These are phyloP conservation scores for Chironomus riparius DNA, from an alignment of 2,888 invertebrate species.

Conservation along the genomic window DNA sequence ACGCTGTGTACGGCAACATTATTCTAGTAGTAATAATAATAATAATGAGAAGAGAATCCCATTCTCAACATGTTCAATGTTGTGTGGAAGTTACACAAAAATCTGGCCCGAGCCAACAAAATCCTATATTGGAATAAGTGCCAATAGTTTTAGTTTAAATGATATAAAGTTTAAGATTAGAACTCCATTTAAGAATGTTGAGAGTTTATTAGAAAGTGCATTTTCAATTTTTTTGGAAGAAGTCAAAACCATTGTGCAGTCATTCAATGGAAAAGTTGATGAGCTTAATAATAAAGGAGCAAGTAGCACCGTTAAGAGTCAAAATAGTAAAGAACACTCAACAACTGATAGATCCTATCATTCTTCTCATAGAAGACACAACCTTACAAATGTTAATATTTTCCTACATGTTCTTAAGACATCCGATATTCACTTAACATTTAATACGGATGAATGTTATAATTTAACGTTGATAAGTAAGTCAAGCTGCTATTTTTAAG, in stretches of 20 bases:
- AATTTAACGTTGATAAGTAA: constrained; percentile 50
- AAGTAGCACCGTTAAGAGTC: not conserved
- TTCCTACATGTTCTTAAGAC: constrained; percentile 49
- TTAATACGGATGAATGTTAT: constrained; percentile 68
- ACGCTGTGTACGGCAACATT: constrained; percentile 55
- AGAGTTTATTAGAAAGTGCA: constrained; percentile 35
- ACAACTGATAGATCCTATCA: not conserved
- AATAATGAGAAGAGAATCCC: constrained; percentile 45
- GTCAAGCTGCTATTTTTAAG: not conserved
- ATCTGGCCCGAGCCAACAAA: constrained; percentile 75
- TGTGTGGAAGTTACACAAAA: constrained; percentile 58
- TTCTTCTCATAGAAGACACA: not conserved
- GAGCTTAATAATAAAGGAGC: not conserved
- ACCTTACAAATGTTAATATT: constrained; percentile 32
- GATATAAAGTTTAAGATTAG: constrained; percentile 37
- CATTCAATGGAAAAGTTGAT: not conserved
- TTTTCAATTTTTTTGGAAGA: constrained; percentile 39
- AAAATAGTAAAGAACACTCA: not conserved
- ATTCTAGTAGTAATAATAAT: constrained; percentile 30
- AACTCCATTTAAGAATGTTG: constrained; percentile 36
- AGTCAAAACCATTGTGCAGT: constrained; percentile 30
- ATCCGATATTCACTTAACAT: constrained; percentile 49
- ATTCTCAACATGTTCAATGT: constrained; percentile 66
- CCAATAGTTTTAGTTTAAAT: constrained; percentile 45
- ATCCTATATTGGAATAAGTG: constrained; percentile 55